A percentile compares a stretch with the other conserved stretches of the same genome.
Evolutionary conservation across 2,797 vertebrate species (phyloP).

Genomic region (Dipus sagitta): DNA sequence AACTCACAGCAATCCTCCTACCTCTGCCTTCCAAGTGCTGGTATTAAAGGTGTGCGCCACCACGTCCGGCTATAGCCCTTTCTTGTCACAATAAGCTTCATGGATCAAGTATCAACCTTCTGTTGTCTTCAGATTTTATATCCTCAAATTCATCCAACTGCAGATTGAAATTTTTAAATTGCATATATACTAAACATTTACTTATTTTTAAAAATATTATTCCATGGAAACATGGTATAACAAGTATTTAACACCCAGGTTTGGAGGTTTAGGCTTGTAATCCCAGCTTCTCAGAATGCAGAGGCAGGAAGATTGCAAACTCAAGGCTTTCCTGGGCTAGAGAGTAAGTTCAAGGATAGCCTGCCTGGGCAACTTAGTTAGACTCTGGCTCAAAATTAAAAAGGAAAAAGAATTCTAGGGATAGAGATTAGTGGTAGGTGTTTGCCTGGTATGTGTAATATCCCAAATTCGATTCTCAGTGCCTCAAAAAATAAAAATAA

Average conservation of each 20-base stretch:
- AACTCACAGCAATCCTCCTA: too few species aligned
- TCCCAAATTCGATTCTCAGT: neutral
- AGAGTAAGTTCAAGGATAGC: too few species aligned
- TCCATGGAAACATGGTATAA: neutral
- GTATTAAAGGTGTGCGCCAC: too few species aligned
- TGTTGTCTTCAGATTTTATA: neutral
- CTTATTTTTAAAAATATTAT: neutral
- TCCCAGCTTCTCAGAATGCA: too few species aligned
- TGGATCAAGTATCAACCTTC: neutral
- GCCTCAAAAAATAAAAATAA: neutral
- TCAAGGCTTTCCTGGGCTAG: too few species aligned
- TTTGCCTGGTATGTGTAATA: neutral
- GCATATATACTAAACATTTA: neutral
- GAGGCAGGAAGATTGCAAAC: too few species aligned
- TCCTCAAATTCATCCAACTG: neutral
- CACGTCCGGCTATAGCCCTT: too few species aligned
- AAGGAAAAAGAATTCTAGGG: neutral
- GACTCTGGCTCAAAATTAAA: neutral
- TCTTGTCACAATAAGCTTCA: neutral
- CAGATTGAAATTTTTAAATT: too few species aligned
- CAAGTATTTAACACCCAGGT: too few species aligned
- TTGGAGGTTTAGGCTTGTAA: too few species aligned
- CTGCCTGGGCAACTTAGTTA: too few species aligned
- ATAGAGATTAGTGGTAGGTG: neutral
- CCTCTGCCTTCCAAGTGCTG: too few species aligned